Evolutionary conservation across 35 echinoderm and acorn worm genomes (phyloP).

Genomic region (Patiria miniata): DNA sequence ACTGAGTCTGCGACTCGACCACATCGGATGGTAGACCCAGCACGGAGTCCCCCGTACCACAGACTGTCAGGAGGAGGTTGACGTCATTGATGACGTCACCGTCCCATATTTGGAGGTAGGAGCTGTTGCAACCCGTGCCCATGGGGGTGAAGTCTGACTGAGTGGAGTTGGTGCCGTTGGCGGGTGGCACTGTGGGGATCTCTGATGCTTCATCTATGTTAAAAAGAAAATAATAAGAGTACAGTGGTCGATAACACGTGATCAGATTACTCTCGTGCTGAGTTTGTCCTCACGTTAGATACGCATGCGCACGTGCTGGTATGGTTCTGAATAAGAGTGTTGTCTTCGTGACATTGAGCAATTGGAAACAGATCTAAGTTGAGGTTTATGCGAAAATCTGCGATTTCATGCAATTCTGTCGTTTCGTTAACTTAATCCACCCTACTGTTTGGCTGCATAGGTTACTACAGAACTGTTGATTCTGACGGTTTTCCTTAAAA

Average conservation of each 20-base stretch:
- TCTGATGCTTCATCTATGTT: neutral
- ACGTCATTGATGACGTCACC: slow-evolving; percentile 21
- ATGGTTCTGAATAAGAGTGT: too few species aligned
- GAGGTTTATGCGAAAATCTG: too few species aligned
- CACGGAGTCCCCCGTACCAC: neutral
- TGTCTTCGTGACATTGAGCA: too few species aligned
- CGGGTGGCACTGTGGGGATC: neutral
- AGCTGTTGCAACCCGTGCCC: neutral
- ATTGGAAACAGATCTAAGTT: too few species aligned
- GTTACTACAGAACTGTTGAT: too few species aligned
- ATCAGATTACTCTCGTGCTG: neutral
- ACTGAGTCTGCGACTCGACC: slow-evolving; percentile 20
- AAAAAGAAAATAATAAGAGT: neutral
- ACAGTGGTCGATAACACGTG: neutral
- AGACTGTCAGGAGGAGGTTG: neutral
- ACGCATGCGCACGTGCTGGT: too few species aligned
- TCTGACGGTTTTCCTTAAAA: too few species aligned
- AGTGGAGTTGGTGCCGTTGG: neutral
- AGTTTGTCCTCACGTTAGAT: too few species aligned
- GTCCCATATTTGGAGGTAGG: slow-evolving; percentile 43
- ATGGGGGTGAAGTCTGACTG: neutral
- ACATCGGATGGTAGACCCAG: neutral
- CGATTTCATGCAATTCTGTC: too few species aligned
- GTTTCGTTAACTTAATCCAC: too few species aligned
- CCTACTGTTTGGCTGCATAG: too few species aligned